phyloP scores from a whole-genome alignment of 2,888 invertebrate genomes.

The Athripsodes cinereus region DNA sequence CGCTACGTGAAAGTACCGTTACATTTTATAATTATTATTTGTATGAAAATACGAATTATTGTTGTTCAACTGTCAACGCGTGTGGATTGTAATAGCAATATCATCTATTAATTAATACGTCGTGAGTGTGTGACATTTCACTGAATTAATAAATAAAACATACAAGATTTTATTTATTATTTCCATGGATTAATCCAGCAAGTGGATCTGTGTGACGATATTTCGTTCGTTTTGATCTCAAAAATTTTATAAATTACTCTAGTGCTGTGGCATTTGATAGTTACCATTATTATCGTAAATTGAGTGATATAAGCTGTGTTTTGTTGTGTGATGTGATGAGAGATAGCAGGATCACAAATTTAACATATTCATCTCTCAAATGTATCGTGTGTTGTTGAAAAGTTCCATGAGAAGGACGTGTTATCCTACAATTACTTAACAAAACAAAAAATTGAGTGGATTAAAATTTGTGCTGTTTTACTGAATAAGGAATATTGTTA shows the following conservation, averaged over 20 bases:
- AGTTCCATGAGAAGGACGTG: slow-evolving; percentile 15
- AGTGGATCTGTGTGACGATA: slow-evolving; percentile 15
- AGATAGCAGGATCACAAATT: not conserved
- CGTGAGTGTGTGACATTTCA: not conserved
- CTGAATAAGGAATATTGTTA: slow-evolving; percentile 29
- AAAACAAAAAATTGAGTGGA: too few relatives aligned
- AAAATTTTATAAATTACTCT: slow-evolving; percentile 13
- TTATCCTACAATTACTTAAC: slow-evolving; percentile 7
- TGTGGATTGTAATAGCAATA: slow-evolving; percentile 10
- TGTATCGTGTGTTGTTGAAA: slow-evolving; percentile 15
- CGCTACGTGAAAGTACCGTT: slow-evolving; percentile 22
- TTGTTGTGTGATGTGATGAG: not conserved
- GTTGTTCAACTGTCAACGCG: slow-evolving; percentile 28
- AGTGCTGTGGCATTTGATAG: slow-evolving; percentile 15
- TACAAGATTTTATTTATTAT: not conserved
- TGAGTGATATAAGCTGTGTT: slow-evolving; percentile 5
- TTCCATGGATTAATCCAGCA: slow-evolving; percentile 6
- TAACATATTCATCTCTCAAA: slow-evolving; percentile 15
- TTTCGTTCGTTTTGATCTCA: slow-evolving; percentile 17
- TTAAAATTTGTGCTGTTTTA: slow-evolving; percentile 35
- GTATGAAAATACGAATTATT: slow-evolving; percentile 13
- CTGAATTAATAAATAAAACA: not conserved
- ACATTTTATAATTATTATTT: slow-evolving; percentile 10
- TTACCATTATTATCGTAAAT: not conserved
- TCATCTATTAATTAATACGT: slow-evolving; percentile 4